Evolutionary conservation across 2,797 vertebrate species (phyloP).

Genomic region (Poeciliopsis turneri): DNA sequence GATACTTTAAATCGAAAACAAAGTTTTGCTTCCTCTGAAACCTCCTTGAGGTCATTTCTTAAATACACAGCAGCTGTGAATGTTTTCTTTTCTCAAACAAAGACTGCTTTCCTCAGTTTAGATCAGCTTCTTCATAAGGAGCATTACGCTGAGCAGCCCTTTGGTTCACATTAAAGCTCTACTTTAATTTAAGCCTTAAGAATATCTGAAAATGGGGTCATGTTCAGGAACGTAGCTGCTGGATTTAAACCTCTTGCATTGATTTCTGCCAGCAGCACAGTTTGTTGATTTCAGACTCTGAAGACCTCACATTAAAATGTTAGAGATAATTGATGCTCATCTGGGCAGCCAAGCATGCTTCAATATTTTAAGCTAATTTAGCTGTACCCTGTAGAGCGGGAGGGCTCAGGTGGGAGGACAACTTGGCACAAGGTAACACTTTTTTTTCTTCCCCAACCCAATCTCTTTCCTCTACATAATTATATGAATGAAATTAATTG

Average conservation of each 20-base stretch:
- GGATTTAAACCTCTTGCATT: constrained; percentile 23
- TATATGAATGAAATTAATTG: constrained; percentile 78
- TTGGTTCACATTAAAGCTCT: not conserved
- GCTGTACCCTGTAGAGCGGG: constrained; percentile 57
- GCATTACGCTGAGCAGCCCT: not conserved
- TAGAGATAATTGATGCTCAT: constrained; percentile 66
- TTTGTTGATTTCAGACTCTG: constrained; percentile 38
- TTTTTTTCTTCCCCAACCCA: constrained; percentile 45
- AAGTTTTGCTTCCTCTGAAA: not conserved
- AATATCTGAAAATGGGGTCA: constrained; percentile 7
- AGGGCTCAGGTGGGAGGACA: constrained; percentile 49
- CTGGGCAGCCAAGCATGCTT: constrained; percentile 57
- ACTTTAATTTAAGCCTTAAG: constrained; percentile 15
- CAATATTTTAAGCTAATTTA: constrained; percentile 67
- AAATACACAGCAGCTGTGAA: not conserved
- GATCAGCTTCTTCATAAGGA: not conserved
- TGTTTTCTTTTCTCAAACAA: not conserved
- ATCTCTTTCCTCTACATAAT: constrained; percentile 73
- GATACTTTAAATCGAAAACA: not conserved
- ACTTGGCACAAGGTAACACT: constrained; percentile 58
- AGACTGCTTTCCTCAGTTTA: not conserved
- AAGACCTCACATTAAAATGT: constrained; percentile 63
- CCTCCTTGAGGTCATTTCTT: not conserved
- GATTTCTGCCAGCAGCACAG: constrained; percentile 33
- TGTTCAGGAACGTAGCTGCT: constrained; percentile 13